Conservation (phyloP, 2,888 invertebrate genomes). For the Trichopria drosophilae region DNA sequence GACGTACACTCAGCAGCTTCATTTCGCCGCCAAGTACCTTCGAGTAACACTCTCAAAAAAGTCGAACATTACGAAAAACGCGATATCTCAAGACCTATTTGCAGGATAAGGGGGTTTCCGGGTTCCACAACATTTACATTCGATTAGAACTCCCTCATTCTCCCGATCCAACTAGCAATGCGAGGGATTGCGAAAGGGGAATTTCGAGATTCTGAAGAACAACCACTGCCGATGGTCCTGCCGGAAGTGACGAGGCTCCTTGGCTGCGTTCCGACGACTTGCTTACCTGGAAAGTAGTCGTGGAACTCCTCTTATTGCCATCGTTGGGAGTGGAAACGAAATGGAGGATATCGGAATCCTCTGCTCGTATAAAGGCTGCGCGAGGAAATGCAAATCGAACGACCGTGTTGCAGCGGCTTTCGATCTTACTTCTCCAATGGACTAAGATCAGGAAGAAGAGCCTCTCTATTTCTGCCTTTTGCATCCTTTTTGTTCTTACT, state of each 20-base stretch:
- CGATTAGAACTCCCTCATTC: constrained; percentile 43
- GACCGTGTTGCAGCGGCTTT: constrained; percentile 25
- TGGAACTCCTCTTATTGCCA: constrained; percentile 39
- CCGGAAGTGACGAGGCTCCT: constrained; percentile 18
- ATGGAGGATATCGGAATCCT: constrained; percentile 45
- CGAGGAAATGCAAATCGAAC: constrained; percentile 41
- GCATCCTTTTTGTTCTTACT: too few species aligned
- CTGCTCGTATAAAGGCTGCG: constrained; percentile 34
- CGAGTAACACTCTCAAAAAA: constrained; percentile 7
- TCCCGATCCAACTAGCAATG: constrained; percentile 10
- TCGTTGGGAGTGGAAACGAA: constrained; percentile 40
- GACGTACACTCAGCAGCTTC: too few species aligned
- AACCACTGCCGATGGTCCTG: constrained; percentile 10
- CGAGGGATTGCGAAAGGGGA: constrained; percentile 5
- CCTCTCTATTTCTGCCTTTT: too few species aligned
- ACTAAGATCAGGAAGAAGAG: too few species aligned
- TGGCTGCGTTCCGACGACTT: constrained; percentile 35
- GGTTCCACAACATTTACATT: constrained; percentile 54
- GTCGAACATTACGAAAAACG: constrained; percentile 10
- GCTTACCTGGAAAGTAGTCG: constrained; percentile 39
- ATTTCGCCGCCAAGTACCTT: too few species aligned
- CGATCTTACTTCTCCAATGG: constrained; percentile 1
- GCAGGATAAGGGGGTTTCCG: constrained; percentile 46
- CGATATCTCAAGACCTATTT: constrained; percentile 30
- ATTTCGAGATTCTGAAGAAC: background rate